A percentile compares a stretch with the other conserved stretches of the same genome.
phyloP scores from a whole-genome alignment of 2,888 invertebrate genomes.

The Chymomyza caudatula region DNA sequence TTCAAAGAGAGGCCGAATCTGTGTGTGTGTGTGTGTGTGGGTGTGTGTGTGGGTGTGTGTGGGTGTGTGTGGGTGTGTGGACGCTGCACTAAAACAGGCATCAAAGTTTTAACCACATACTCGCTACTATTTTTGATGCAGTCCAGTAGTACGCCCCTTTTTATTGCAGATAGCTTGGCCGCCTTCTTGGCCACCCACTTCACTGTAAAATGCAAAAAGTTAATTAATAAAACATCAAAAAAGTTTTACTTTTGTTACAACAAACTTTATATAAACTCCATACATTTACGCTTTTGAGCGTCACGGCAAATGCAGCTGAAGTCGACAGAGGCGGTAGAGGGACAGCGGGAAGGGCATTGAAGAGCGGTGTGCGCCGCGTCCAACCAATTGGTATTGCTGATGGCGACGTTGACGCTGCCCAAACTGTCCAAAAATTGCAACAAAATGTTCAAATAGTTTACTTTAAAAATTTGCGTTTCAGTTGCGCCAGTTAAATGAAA shows the following conservation, averaged over 20 bases:
- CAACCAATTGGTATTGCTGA: constrained; percentile 1
- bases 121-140: constrained; percentile 27
- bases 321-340: not conserved
- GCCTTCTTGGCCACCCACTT: not conserved
- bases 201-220: constrained; percentile 61
- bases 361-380: not conserved
- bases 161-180: not conserved
- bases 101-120: constrained; percentile 69
- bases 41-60: constrained; percentile 38
- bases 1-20: constrained; percentile 3
- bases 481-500: constrained; percentile 18
- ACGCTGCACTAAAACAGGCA: constrained; percentile 62
- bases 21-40: constrained; percentile 35
- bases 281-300: constrained; percentile 59
- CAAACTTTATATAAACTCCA: constrained; percentile 70
- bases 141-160: not conserved
- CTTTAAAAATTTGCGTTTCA: constrained; percentile 32
- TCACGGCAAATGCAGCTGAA: constrained; percentile 20
- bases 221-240: constrained; percentile 71
- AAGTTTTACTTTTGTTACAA: constrained; percentile 68
- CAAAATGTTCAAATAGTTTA: constrained; percentile 44
- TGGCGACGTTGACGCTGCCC: constrained; percentile 36
- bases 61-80: constrained; percentile 38
- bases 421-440: constrained; percentile 39
- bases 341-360: not conserved